Conservation (phyloP, 2,888 invertebrate species). For the Ornithoptera alexandrae region DNA sequence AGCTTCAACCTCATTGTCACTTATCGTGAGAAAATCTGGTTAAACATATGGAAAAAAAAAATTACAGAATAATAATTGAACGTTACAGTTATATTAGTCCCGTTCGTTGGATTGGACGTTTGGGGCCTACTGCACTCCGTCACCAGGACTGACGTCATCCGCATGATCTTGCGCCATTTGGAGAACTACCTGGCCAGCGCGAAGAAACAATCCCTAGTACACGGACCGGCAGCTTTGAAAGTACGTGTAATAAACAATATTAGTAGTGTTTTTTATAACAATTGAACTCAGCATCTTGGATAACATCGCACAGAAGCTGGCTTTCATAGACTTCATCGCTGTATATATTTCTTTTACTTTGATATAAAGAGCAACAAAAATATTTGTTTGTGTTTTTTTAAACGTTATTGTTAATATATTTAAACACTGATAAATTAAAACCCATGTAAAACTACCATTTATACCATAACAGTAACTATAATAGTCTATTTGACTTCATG, state of each 20-base stretch:
- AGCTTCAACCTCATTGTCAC: not conserved
- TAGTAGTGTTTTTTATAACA: too few species aligned
- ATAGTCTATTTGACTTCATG: too few species aligned
- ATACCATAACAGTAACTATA: too few species aligned
- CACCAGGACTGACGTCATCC: slow-evolving; percentile 85
- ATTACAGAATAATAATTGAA: not conserved
- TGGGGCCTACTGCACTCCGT: slow-evolving; percentile 89
- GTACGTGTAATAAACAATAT: slow-evolving; percentile 37
- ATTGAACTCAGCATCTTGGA: too few species aligned
- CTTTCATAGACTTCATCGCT: too few species aligned
- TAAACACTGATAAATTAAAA: too few species aligned
- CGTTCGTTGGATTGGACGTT: slow-evolving; percentile 89
- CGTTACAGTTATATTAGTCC: slow-evolving; percentile 85
- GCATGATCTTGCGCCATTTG: slow-evolving; percentile 82
- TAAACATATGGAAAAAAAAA: not conserved
- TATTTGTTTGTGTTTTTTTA: too few species aligned
- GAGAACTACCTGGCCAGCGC: slow-evolving; percentile 83
- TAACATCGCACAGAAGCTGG: too few species aligned
- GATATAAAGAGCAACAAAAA: too few species aligned
- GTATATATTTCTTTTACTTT: too few species aligned
- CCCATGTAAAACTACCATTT: too few species aligned
- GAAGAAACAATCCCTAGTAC: slow-evolving; percentile 79
- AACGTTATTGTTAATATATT: too few species aligned
- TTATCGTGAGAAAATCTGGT: not conserved
- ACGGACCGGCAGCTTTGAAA: slow-evolving; percentile 82